Conservation (phyloP, 2,113 vertebrate species). For the Narcine bancroftii region DNA sequence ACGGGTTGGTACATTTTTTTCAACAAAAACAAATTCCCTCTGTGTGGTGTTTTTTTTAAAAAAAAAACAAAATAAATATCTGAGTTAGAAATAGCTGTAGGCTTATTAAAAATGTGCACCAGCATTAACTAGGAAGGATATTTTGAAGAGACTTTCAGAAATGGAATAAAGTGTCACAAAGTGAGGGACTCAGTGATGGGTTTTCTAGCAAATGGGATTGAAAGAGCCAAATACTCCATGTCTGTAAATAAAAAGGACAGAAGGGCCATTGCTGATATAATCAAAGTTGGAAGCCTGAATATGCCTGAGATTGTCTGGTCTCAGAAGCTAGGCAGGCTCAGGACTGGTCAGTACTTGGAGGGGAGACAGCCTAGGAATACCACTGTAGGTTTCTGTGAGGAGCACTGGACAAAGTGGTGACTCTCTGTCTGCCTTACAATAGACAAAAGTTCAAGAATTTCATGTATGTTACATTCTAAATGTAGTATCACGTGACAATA, state of each 20-base stretch:
- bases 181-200: background rate
- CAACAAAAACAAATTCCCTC: background rate
- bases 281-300: background rate
- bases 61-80: background rate
- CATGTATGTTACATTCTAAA: no score
- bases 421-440: no score
- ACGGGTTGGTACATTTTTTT: background rate
- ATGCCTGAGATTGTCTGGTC: no score
- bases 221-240: background rate
- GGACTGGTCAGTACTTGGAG: no score
- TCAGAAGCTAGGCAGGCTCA: no score
- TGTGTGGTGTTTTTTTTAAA: background rate
- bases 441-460: no score
- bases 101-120: background rate
- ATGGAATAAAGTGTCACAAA: background rate
- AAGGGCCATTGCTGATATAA: background rate
- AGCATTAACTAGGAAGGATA: background rate
- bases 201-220: background rate
- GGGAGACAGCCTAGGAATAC: no score
- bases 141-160: background rate
- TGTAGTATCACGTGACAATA: no score
- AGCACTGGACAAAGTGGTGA: no score
- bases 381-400: no score
- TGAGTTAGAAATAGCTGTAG: background rate
- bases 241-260: background rate